Conservation (phyloP, 92 coral and sea anemone genomes). For the Porites evermanni region DNA sequence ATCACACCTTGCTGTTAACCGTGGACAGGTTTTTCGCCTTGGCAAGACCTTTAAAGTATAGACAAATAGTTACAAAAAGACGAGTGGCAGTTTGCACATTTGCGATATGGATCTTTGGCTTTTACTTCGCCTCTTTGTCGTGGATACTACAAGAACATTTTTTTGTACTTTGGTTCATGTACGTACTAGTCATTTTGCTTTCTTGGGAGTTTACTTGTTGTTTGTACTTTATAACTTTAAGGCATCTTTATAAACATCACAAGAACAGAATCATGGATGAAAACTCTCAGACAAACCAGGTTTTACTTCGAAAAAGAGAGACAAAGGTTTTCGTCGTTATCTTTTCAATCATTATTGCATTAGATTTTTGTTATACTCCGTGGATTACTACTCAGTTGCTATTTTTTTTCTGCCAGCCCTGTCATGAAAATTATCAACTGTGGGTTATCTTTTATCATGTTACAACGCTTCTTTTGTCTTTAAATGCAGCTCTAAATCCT, state of each 20-base stretch:
- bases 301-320: constrained; percentile 13
- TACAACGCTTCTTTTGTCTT: not conserved
- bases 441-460: not conserved
- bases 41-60: constrained; percentile 37
- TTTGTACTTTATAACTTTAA: not conserved
- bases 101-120: constrained; percentile 7
- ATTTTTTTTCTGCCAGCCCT: constrained; percentile 18
- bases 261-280: not conserved
- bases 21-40: constrained; percentile 37
- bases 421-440: not conserved
- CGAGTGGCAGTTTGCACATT: not conserved
- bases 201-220: not conserved
- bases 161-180: constrained; percentile 11
- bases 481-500: constrained; percentile 29
- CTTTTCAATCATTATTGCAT: constrained; percentile 15
- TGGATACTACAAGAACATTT: not conserved
- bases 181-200: not conserved
- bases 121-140: not conserved
- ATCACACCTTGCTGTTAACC: constrained; percentile 12
- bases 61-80: constrained; percentile 16
- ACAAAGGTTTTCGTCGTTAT: constrained; percentile 26
- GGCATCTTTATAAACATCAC: not conserved
- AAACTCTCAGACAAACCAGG: constrained; percentile 5
- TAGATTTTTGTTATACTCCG: constrained; percentile 10
- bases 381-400: constrained; percentile 6